Conservation (phyloP, 2,113 vertebrate genomes). For the Rutilus rutilus region DNA sequence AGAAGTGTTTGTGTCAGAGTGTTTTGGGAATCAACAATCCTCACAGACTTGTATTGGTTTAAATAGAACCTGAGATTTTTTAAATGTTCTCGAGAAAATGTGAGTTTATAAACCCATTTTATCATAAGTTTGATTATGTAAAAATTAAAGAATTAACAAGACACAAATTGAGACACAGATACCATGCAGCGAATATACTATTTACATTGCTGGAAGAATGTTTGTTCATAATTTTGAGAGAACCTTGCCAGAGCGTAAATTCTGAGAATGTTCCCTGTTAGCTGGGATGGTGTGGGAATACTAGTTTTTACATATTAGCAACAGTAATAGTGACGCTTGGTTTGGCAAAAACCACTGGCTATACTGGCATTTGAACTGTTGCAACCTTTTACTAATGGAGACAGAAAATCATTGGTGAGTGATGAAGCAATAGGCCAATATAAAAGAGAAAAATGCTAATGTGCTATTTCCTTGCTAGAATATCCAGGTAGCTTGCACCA, state of each 20-base stretch:
- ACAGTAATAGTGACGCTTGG: background rate
- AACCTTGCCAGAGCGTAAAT: too few relatives aligned
- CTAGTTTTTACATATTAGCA: background rate
- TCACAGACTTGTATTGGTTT: background rate
- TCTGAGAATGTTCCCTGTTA: too few relatives aligned
- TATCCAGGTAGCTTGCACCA: background rate
- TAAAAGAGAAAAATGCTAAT: background rate
- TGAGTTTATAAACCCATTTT: background rate
- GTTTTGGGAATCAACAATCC: conserved; percentile 15
- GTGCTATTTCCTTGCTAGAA: background rate
- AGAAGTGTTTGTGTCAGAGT: conserved; percentile 8
- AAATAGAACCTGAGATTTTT: background rate
- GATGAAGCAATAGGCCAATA: background rate
- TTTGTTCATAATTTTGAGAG: too few relatives aligned
- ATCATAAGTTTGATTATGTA: background rate
- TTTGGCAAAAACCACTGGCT: background rate
- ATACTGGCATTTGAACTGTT: background rate
- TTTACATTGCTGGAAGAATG: too few relatives aligned
- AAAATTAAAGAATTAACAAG: background rate
- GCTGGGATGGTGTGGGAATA: background rate
- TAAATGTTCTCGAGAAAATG: background rate
- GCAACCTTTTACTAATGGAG: background rate
- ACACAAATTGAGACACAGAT: background rate
- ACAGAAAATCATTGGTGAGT: conserved; percentile 12
- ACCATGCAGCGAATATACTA: too few relatives aligned